phyloP scores from a whole-genome alignment of 1,140 invertebrate genomes.

The Macrotrachela quadricornifera region DNA sequence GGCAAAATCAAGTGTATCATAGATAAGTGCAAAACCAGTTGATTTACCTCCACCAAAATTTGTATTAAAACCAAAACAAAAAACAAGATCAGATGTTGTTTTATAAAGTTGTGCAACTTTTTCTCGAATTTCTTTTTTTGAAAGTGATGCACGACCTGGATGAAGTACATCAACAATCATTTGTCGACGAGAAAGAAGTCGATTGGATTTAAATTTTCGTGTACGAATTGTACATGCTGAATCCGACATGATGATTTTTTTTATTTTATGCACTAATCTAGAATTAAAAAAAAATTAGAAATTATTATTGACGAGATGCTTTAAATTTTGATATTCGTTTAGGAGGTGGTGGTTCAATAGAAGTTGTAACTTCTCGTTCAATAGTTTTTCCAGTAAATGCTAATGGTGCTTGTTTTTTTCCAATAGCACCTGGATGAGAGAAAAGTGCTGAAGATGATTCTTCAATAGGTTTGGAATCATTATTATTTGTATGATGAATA shows the following conservation, averaged over 20 bases:
- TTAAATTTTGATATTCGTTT: slow-evolving; percentile 5
- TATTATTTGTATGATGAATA: neutral
- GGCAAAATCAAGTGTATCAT: slow-evolving; percentile 83
- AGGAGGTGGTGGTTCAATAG: neutral
- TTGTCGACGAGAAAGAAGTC: slow-evolving; percentile 83
- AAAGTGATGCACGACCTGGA: slow-evolving; percentile 73
- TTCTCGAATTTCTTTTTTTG: slow-evolving; percentile 87
- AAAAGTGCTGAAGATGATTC: neutral
- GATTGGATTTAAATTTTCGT: slow-evolving; percentile 95
- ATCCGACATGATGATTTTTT: no score
- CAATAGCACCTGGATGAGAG: neutral
- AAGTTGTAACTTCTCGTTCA: neutral
- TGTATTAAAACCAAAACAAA: slow-evolving; percentile 88
- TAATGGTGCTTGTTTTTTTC: neutral
- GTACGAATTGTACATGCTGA: slow-evolving; percentile 68
- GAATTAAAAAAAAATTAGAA: no score
- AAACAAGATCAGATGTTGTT: slow-evolving; percentile 82
- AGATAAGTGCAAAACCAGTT: slow-evolving; percentile 86
- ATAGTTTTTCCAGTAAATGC: slow-evolving; percentile 7
- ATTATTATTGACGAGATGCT: neutral
- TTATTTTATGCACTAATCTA: no score
- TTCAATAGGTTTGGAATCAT: neutral
- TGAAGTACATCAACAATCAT: slow-evolving; percentile 97
- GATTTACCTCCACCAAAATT: slow-evolving; percentile 95
- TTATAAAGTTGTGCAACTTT: slow-evolving; percentile 96